These are phyloP conservation scores for Diadema setosum DNA, from an alignment of 35 echinoderm and acorn worm species.

Conservation along the genomic window DNA sequence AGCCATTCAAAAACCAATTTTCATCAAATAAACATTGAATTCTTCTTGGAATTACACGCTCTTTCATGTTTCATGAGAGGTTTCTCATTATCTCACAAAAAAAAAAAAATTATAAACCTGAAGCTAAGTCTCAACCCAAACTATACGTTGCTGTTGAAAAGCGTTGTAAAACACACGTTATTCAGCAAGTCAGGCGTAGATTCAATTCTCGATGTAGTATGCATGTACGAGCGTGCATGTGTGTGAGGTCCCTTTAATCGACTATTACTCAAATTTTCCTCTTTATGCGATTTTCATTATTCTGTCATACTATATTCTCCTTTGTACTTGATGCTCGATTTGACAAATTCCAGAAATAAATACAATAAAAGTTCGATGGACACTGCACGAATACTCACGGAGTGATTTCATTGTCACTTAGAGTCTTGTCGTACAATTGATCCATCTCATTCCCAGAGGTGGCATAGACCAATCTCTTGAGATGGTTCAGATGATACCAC, in stretches of 20 bases:
- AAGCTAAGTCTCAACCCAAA: no score
- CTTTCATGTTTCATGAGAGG: no score
- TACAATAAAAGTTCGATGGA: neutral
- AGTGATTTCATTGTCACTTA: neutral
- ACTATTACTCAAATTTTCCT: neutral
- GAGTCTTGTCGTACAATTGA: neutral
- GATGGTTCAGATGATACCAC: neutral
- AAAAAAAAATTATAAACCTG: no score
- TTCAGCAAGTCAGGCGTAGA: no score
- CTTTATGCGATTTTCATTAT: neutral
- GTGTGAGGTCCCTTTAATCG: neutral
- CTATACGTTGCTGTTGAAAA: no score
- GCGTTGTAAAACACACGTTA: no score
- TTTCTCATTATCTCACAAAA: no score
- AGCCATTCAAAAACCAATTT: no score
- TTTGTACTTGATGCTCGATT: neutral
- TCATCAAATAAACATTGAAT: no score
- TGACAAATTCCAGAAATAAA: neutral
- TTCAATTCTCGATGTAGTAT: no score
- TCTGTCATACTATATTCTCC: neutral
- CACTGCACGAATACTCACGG: neutral
- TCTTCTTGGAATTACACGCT: no score
- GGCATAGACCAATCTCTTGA: constrained; percentile 9
- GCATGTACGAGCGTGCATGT: no score
- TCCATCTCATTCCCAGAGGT: neutral